Conservation (phyloP, 2,888 invertebrate genomes). For the Apantesis nais region DNA sequence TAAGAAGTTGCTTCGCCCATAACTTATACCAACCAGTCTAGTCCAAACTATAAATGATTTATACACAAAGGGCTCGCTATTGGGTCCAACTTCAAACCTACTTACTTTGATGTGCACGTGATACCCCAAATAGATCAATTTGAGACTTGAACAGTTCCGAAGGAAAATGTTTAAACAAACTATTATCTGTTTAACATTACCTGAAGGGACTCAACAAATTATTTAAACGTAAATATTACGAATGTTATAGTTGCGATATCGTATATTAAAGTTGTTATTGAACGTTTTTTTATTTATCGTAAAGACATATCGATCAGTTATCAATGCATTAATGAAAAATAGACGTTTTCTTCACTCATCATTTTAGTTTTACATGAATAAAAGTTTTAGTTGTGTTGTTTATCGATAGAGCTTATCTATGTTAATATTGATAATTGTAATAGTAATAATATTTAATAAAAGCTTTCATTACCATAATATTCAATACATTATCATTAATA, state of each 20-base stretch:
- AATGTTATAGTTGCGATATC: constrained; percentile 1
- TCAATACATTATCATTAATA: no score
- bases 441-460: no score
- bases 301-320: background rate
- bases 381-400: no score
- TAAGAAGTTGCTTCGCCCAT: constrained; percentile 21
- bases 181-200: constrained; percentile 38
- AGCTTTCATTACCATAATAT: no score
- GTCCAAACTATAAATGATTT: constrained; percentile 70
- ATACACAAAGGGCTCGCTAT: constrained; percentile 71
- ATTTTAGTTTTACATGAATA: no score
- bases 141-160: constrained; percentile 47
- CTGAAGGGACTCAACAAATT: constrained; percentile 24
- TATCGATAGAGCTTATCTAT: no score
- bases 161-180: constrained; percentile 42
- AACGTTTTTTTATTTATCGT: background rate
- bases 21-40: constrained; percentile 30
- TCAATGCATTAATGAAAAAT: background rate
- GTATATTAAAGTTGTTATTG: background rate
- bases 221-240: constrained; percentile 6
- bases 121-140: constrained; percentile 74
- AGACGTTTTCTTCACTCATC: no score
- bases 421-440: no score
- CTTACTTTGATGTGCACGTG: constrained; percentile 73
- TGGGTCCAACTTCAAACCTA: constrained; percentile 72